A percentile compares a stretch with the other conserved stretches of the same genome.
These are phyloP conservation scores for Pherbina coryleti DNA, from an alignment of 2,888 invertebrate species.

Conservation along the genomic window DNA sequence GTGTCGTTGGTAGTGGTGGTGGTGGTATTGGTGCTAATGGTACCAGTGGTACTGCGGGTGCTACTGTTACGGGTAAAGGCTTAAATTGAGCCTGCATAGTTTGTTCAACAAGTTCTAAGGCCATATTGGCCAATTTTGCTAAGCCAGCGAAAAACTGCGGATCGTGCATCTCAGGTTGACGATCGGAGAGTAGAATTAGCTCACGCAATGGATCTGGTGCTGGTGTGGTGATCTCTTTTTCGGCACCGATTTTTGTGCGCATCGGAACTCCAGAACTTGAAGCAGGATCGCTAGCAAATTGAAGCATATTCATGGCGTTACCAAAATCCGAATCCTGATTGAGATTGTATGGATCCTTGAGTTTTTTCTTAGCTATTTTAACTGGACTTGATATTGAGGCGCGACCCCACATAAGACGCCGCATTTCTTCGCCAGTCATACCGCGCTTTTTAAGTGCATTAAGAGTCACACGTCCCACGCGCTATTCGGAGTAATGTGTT, in stretches of 20 bases:
- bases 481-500: conserved; percentile 65
- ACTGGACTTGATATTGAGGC: conserved; percentile 90
- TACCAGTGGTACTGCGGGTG: conserved; percentile 27
- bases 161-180: conserved; percentile 59
- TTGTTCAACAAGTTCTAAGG: conserved; percentile 73
- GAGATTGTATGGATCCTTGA: conserved; percentile 68
- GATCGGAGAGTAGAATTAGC: conserved; percentile 74
- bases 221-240: conserved; percentile 21
- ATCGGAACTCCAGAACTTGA: conserved; percentile 52
- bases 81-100: conserved; percentile 61
- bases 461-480: conserved; percentile 90
- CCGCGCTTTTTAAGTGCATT: conserved; percentile 84
- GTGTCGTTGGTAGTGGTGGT: conserved; percentile 8
- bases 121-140: conserved; percentile 74
- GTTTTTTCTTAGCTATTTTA: conserved; percentile 75
- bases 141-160: conserved; percentile 70
- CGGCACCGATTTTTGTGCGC: conserved; percentile 23
- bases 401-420: conserved; percentile 91
- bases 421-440: conserved; percentile 88
- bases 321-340: conserved; percentile 71
- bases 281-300: conserved; percentile 79
- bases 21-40: conserved; percentile 24
- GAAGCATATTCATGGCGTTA: conserved; percentile 85
- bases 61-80: conserved; percentile 23
- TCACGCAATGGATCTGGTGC: conserved; percentile 75